Conservation (phyloP, 2,113 vertebrate species). For the Dolichallabes microphthalmus region DNA sequence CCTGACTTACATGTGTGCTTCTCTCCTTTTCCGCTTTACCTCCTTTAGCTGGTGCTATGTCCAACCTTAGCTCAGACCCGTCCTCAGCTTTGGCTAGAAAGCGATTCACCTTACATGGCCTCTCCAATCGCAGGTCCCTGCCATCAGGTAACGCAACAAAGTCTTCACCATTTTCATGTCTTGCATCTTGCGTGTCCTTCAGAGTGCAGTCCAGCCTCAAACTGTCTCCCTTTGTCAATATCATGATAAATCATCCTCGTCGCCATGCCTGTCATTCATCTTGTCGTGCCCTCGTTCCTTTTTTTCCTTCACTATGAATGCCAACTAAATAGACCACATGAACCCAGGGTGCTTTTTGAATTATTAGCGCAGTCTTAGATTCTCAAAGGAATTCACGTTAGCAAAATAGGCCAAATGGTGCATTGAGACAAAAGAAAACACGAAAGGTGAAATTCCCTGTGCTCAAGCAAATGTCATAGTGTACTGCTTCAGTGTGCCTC, state of each 20-base stretch:
- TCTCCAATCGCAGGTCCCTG: conserved; percentile 81
- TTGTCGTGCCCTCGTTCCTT: background rate
- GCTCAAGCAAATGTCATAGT: conserved; percentile 39
- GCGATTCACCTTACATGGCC: conserved; percentile 82
- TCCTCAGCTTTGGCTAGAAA: conserved; percentile 78
- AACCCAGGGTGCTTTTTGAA: conserved; percentile 24
- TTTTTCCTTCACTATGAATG: background rate
- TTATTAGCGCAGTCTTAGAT: conserved; percentile 11
- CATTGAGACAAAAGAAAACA: conserved; percentile 11
- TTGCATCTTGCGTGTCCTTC: conserved; percentile 20
- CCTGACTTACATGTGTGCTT: conserved; percentile 58
- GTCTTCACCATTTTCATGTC: background rate
- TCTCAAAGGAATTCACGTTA: conserved; percentile 35
- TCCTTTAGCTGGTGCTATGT: conserved; percentile 76
- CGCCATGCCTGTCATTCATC: conserved; percentile 26
- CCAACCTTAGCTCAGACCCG: conserved; percentile 76
- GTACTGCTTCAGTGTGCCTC: conserved; percentile 18
- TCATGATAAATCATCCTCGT: conserved; percentile 24
- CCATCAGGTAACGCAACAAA: conserved; percentile 76
- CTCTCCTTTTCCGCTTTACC: conserved; percentile 58
- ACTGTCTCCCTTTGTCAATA: conserved; percentile 8
- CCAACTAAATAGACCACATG: conserved; percentile 17
- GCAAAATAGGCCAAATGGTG: conserved; percentile 23
- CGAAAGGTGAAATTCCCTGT: conserved; percentile 21
- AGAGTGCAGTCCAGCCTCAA: conserved; percentile 13